Conservation (phyloP, 2,888 invertebrate genomes). For the Cephus pygmeus region DNA sequence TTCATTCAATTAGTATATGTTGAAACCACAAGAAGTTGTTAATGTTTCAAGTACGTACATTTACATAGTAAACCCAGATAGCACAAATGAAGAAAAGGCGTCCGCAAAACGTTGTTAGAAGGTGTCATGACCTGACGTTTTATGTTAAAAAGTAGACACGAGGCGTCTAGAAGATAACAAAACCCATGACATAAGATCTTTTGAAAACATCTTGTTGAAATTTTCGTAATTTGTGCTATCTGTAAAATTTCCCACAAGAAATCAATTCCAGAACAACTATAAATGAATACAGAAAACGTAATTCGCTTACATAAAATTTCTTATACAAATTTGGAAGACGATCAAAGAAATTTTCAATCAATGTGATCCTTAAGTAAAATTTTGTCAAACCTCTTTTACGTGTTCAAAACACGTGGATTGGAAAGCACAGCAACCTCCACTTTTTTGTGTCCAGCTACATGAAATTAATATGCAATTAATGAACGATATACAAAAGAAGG, state of each 20-base stretch:
- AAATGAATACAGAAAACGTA: not conserved
- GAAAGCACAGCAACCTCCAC: constrained; percentile 52
- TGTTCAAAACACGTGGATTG: constrained; percentile 50
- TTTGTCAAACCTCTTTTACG: constrained; percentile 34
- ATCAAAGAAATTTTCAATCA: not conserved
- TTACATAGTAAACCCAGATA: not conserved
- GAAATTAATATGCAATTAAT: constrained; percentile 53
- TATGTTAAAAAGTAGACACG: too few species aligned
- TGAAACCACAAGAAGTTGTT: not conserved
- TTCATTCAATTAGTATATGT: not conserved
- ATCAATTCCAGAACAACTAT: not conserved
- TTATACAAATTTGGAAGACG: not conserved
- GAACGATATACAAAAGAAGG: constrained; percentile 22
- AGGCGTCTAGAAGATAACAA: too few species aligned
- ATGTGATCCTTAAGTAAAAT: constrained; percentile 27
- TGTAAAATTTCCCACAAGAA: not conserved
- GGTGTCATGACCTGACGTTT: too few species aligned
- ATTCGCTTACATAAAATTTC: not conserved
- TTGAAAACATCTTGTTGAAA: too few species aligned
- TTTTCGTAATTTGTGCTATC: too few species aligned
- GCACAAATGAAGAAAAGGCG: too few species aligned
- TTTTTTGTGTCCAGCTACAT: constrained; percentile 62
- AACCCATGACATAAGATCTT: too few species aligned
- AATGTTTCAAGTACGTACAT: not conserved
- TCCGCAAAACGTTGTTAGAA: too few species aligned